Percentiles rank a stretch among this genome's conserved stretches.
Conservation (phyloP, 1,140 invertebrate genomes). For the Propsilocerus akamusi region DNA sequence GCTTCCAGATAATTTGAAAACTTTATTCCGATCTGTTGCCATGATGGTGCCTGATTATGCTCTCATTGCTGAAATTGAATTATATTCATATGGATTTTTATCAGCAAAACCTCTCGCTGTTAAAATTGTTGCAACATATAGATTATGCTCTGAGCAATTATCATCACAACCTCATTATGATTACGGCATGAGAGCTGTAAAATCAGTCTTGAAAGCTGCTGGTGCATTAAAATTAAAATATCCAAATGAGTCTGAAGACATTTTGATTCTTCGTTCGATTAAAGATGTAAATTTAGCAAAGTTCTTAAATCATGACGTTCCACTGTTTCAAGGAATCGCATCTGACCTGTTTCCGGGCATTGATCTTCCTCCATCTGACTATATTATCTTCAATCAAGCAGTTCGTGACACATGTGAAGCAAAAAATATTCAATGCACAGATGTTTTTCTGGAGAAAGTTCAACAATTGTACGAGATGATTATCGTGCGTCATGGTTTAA, state of each 20-base stretch:
- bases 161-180: constrained; percentile 93
- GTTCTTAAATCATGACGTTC: constrained; percentile 73
- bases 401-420: constrained; percentile 44
- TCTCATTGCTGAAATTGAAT: constrained; percentile 81
- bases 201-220: constrained; percentile 76
- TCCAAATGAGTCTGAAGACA: constrained; percentile 65
- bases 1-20: constrained; percentile 88
- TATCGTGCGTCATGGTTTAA: constrained; percentile 72
- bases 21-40: constrained; percentile 83
- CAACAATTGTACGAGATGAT: constrained; percentile 88
- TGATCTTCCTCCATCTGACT: constrained; percentile 53
- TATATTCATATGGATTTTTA: constrained; percentile 88
- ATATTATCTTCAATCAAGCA: constrained; percentile 37
- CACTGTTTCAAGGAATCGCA: constrained; percentile 72
- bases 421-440: constrained; percentile 65
- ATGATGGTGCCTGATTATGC: constrained; percentile 98
- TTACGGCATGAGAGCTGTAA: constrained; percentile 83
- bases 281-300: constrained; percentile 89
- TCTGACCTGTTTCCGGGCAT: constrained; percentile 81
- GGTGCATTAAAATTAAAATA: constrained; percentile 79
- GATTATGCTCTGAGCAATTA: constrained; percentile 83
- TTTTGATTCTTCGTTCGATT: constrained; percentile 69
- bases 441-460: constrained; percentile 75
- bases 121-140: constrained; percentile 89
- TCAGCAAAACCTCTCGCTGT: constrained; percentile 72